Evolutionary conservation across 2,888 invertebrate genomes (phyloP).

Genomic region (Aleiodes testaceus): DNA sequence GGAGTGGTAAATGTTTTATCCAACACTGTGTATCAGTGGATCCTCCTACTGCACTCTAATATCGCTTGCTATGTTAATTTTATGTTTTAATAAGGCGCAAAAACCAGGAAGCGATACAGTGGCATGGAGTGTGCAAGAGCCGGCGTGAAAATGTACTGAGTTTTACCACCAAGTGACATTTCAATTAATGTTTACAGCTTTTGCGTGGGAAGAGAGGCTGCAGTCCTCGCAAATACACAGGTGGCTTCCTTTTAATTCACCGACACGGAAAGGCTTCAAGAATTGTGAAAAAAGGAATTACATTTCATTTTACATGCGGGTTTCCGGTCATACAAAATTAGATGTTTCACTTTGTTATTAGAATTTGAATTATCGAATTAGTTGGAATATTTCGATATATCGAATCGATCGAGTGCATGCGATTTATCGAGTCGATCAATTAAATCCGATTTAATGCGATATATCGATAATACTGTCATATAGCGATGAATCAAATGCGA

Average conservation of each 20-base stretch:
- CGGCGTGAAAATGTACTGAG: conserved; percentile 66
- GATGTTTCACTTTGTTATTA: neutral
- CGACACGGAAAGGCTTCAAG: conserved; percentile 3
- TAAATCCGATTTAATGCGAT: too few species aligned
- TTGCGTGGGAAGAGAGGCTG: conserved; percentile 63
- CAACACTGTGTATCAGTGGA: conserved; percentile 40
- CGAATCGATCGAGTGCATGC: too few species aligned
- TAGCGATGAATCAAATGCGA: too few species aligned
- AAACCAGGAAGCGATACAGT: conserved; percentile 65
- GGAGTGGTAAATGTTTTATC: conserved; percentile 29
- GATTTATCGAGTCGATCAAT: too few species aligned
- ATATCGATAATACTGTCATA: too few species aligned
- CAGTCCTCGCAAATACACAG: conserved; percentile 13
- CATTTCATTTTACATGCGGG: too few species aligned
- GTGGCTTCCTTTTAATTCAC: conserved; percentile 16
- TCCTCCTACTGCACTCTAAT: conserved; percentile 47
- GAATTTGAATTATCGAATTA: too few species aligned
- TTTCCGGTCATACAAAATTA: conserved; percentile 11
- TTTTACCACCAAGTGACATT: conserved; percentile 63
- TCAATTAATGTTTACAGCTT: conserved; percentile 67
- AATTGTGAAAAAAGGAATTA: neutral
- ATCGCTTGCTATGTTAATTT: conserved; percentile 68
- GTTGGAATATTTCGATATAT: too few species aligned
- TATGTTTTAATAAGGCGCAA: conserved; percentile 67
- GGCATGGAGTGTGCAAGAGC: conserved; percentile 38